These are phyloP conservation scores for Microplitis deprimator DNA, from an alignment of 2,888 invertebrate genomes.

Conservation along the genomic window DNA sequence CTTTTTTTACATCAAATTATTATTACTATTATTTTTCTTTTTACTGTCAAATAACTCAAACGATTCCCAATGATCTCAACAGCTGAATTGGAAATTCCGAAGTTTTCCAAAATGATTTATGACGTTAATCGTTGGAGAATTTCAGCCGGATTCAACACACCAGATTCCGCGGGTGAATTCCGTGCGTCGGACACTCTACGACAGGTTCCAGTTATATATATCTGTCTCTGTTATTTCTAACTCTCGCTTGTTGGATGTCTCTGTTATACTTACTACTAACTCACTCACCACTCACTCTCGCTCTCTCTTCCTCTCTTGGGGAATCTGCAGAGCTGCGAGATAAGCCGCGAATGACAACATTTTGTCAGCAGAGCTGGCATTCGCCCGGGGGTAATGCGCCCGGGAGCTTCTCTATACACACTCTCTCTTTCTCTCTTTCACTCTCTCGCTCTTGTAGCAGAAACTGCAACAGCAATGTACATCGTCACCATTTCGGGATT, in stretches of 20 bases:
- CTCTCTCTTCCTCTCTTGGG: conserved; percentile 19
- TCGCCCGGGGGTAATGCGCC: conserved; percentile 40
- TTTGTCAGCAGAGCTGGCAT: conserved; percentile 55
- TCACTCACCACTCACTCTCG: conserved; percentile 12
- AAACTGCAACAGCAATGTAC: conserved; percentile 35
- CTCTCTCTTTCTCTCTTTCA: background rate
- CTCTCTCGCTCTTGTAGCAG: background rate
- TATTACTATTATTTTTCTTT: background rate
- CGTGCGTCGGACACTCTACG: conserved; percentile 29
- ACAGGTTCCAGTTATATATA: conserved; percentile 19
- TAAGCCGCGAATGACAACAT: conserved; percentile 60
- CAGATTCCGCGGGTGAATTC: conserved; percentile 38
- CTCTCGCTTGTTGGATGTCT: background rate
- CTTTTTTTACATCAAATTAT: background rate
- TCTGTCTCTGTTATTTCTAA: background rate
- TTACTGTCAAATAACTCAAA: background rate
- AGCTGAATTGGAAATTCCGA: conserved; percentile 23
- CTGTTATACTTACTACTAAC: background rate
- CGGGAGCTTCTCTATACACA: conserved; percentile 39
- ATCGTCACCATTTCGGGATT: conserved; percentile 51
- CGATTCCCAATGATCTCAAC: background rate
- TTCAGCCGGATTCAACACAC: conserved; percentile 11
- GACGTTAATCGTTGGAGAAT: conserved; percentile 38
- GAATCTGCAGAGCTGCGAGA: conserved; percentile 53
- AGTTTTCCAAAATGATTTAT: conserved; percentile 37